A percentile compares a stretch with the other conserved stretches of the same genome.
phyloP scores from a whole-genome alignment of 2,888 invertebrate genomes.

The Meteorus colon region DNA sequence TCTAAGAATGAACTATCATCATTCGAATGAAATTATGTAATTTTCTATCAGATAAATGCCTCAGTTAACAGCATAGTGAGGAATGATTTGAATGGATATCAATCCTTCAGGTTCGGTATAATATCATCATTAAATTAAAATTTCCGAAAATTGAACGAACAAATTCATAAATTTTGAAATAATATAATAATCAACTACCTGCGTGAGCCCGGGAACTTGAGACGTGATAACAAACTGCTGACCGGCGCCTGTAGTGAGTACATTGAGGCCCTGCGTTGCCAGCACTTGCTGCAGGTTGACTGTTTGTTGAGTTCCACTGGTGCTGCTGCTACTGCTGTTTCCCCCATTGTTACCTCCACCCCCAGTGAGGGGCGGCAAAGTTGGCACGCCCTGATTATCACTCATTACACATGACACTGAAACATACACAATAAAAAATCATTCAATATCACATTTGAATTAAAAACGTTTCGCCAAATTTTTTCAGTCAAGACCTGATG shows the following conservation, averaged over 20 bases:
- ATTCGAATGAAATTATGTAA: slow-evolving; percentile 12
- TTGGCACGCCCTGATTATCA: slow-evolving; percentile 71
- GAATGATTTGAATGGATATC: slow-evolving; percentile 57
- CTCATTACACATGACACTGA: slow-evolving; percentile 72
- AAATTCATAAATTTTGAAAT: too few species aligned
- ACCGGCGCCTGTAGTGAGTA: slow-evolving; percentile 69
- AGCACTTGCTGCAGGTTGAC: slow-evolving; percentile 71
- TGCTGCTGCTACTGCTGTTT: slow-evolving; percentile 63
- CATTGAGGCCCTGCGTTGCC: slow-evolving; percentile 70
- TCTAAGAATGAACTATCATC: background rate
- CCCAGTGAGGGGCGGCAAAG: slow-evolving; percentile 71
- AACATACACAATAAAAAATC: slow-evolving; percentile 45
- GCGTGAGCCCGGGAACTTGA: slow-evolving; percentile 74
- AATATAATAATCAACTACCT: slow-evolving; percentile 67
- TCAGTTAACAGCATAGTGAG: slow-evolving; percentile 56
- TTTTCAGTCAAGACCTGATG: too few species aligned
- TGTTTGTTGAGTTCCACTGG: slow-evolving; percentile 65
- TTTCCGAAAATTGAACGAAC: too few species aligned
- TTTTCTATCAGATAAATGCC: slow-evolving; percentile 71
- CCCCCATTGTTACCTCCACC: slow-evolving; percentile 69
- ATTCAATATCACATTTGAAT: background rate
- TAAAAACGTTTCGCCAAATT: too few species aligned
- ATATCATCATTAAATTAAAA: slow-evolving; percentile 52
- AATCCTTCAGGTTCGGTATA: slow-evolving; percentile 60
- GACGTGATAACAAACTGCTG: slow-evolving; percentile 73